phyloP scores from a whole-genome alignment of 1,140 invertebrate species.

The Protaetia brevitarsis region DNA sequence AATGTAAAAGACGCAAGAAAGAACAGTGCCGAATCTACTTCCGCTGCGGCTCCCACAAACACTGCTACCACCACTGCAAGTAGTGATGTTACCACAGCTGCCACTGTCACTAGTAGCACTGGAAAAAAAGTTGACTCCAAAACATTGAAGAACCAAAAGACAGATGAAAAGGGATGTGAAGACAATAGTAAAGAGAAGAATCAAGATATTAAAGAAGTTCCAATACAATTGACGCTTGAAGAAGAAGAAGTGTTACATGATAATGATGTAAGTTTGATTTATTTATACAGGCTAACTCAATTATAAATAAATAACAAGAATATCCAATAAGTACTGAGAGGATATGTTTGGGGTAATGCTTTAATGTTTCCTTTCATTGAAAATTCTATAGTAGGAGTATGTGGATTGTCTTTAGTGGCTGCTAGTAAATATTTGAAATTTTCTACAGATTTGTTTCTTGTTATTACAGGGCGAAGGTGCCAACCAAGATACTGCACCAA shows the following conservation, averaged over 20 bases:
- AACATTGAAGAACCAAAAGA: neutral
- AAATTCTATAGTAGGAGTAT: too few relatives aligned
- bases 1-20: constrained; percentile 21
- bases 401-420: too few relatives aligned
- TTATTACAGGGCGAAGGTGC: neutral
- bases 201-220: constrained; percentile 18
- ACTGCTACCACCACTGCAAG: too few relatives aligned
- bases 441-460: too few relatives aligned
- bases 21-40: too few relatives aligned
- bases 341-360: too few relatives aligned
- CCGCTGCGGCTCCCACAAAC: too few relatives aligned
- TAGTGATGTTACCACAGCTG: too few relatives aligned
- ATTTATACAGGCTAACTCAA: neutral
- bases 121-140: neutral
- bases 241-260: constrained; percentile 48
- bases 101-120: too few relatives aligned
- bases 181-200: neutral
- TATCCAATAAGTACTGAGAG: too few relatives aligned
- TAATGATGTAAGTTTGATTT: constrained; percentile 37
- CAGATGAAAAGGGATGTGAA: neutral
- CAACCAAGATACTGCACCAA: neutral
- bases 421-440: too few relatives aligned
- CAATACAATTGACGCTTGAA: constrained; percentile 41
- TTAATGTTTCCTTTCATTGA: too few relatives aligned
- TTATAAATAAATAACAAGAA: neutral